Evolutionary conservation across 2,888 invertebrate genomes (phyloP), one percentile per base, ranked within the genome.

Genomic region (Dromius quadrimaculatus): DNA sequence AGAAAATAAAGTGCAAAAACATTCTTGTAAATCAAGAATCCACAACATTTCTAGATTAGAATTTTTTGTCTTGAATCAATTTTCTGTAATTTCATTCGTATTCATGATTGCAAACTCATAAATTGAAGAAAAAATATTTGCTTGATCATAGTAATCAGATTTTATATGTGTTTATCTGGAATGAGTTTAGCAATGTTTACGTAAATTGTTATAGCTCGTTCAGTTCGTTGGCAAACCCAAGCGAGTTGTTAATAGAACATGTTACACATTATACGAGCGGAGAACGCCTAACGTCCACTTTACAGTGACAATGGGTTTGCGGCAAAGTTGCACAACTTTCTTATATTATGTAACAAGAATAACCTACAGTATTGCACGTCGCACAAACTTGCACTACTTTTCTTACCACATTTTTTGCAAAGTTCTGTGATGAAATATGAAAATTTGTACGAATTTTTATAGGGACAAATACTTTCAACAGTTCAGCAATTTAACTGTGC

Each of bases 181-280:
- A n/a, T 2, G 8, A n/a, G 8, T 36, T 36, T 36, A 36, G 36
- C 36, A 36, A 36, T 11, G 11, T 36, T 36, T 36, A 36, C 36
- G 36, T 11, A 36, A 36, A 36, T 11, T n/a, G 36, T 36, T 11
- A 36, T 36, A 11, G 36, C 36, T 36, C n/a, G n/a, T 36, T n/a
- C 36, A 11, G 8, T 36, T n/a, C n/a, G 36, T 36, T 36, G 36
- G 36, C 36, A 11, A 11, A 11, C 36, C 36, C 11, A 1, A n/a
- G 11, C 9, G 36, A 36, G n/a, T n/a, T 36, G 36, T n/a, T 36
- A 36, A 36, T 8, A 36, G 36, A 36, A 36, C 36, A 36, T 36
- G 36, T 36, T 36, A 36, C 36, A 36, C 36, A 36, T 36, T 36
- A 36, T 36, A 6, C 36, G n/a, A n/a, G 36, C n/a, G n/a, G 11